These are phyloP conservation scores for Holcopasites calliopsidis DNA, from an alignment of 1,140 invertebrate species.

Conservation along the genomic window DNA sequence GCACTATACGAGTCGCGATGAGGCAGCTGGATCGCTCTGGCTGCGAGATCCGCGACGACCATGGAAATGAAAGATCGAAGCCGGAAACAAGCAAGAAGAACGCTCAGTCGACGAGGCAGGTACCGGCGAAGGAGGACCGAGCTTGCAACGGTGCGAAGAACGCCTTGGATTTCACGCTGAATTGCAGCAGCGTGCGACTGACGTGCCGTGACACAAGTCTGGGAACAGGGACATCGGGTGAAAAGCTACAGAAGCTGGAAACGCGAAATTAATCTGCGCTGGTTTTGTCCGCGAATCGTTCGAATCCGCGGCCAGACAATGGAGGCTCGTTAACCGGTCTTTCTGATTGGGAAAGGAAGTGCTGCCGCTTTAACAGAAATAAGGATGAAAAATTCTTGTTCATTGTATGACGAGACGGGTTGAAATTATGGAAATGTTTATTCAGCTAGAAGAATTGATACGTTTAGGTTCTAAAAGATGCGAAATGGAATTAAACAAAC, in stretches of 20 bases:
- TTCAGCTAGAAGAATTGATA: no score
- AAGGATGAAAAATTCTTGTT: not conserved
- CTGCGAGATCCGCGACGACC: conserved; percentile 1
- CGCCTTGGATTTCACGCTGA: conserved; percentile 72
- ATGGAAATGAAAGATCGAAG: conserved; percentile 26
- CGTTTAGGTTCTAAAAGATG: no score
- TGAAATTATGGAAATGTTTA: no score
- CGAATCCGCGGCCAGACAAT: not conserved
- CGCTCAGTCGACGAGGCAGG: conserved; percentile 22
- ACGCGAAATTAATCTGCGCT: conserved; percentile 33
- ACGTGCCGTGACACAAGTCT: conserved; percentile 65
- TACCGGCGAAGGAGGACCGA: conserved; percentile 42
- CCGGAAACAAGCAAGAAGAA: conserved; percentile 15
- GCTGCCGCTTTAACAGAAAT: not conserved
- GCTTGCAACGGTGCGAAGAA: conserved; percentile 63
- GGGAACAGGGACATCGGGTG: conserved; percentile 38
- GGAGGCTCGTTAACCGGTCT: conserved; percentile 19
- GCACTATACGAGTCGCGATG: conserved; percentile 73
- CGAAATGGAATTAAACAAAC: no score
- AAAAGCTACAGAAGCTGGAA: conserved; percentile 40
- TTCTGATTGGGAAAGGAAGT: not conserved
- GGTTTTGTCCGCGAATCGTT: conserved; percentile 35
- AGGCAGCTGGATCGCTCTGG: conserved; percentile 63
- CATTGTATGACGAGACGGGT: not conserved
- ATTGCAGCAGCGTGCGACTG: conserved; percentile 71